Evolutionary conservation across 1,140 invertebrate species (phyloP).

Genomic region (Achroia grisella): DNA sequence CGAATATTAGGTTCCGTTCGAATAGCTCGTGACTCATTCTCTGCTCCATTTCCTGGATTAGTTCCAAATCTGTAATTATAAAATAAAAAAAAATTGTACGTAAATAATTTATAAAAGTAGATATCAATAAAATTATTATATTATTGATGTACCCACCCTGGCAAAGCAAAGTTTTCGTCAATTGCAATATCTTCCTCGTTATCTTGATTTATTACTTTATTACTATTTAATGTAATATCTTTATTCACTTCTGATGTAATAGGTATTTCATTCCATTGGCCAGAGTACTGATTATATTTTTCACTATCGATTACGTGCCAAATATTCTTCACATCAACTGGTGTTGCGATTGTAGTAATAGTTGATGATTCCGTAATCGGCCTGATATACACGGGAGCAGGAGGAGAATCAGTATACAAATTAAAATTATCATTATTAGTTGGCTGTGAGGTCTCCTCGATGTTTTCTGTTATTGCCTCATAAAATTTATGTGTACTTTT

Average conservation of each 20-base stretch:
- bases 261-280: slow-evolving; percentile 48
- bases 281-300: slow-evolving; percentile 40
- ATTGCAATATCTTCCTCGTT: slow-evolving; percentile 16
- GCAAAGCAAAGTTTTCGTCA: slow-evolving; percentile 56
- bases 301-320: slow-evolving; percentile 65
- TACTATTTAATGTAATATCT: slow-evolving; percentile 6
- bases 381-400: slow-evolving; percentile 34
- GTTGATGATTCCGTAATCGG: slow-evolving; percentile 21
- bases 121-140: slow-evolving; percentile 6
- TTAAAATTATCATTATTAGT: slow-evolving; percentile 27
- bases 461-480: slow-evolving; percentile 22
- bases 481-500: slow-evolving; percentile 23
- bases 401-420: slow-evolving; percentile 32
- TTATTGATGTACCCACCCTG: slow-evolving; percentile 39
- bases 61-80: slow-evolving; percentile 44
- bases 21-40: slow-evolving; percentile 66
- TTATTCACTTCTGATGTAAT: slow-evolving; percentile 12
- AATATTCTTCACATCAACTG: slow-evolving; percentile 48
- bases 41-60: slow-evolving; percentile 51
- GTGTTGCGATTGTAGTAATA: slow-evolving; percentile 13
- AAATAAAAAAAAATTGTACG: slow-evolving; percentile 4
- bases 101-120: slow-evolving; percentile 1
- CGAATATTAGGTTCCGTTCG: slow-evolving; percentile 53
- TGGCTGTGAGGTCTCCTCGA: slow-evolving; percentile 6
- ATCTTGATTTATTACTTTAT: slow-evolving; percentile 9